Evolutionary conservation across 2,797 vertebrate genomes (phyloP), one percentile per base, ranked within the genome.

Genomic region (Mus minutoides): DNA sequence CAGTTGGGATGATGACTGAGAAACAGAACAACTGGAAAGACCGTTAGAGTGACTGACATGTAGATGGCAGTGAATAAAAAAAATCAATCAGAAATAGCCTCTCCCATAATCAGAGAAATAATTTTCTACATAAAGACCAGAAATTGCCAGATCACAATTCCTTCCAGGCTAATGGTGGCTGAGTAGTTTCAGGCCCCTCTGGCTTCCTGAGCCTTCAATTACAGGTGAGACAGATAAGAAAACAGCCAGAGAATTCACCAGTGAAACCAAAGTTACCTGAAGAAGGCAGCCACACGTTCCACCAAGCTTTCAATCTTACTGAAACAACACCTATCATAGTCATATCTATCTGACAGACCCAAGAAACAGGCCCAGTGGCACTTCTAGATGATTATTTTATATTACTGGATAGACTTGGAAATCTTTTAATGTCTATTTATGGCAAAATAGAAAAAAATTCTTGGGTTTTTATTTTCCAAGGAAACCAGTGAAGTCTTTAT

Each of bases 361-460:
- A 60, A 73, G 64, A 40, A 19, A 49, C 69, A 79, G 84, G 40
- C 78, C 58, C 88, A 54, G 9, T 56, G 67, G 85, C 31, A 71
- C 43, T 64, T 60, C 64, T 46, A 64, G 40, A 84, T 31, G 31
- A 40, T 37, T 86, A 49, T 34, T 89, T 93, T 77, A 10, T 84
- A 58, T 86, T 94, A 94, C 12, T 78, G 60, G 54, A 64, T 40
- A 26, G 43, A 73, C 46, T 94, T 52, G 64, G 76, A 94, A 92
- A 92, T 84, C 2, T 92, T 88, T 78, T 79, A 52, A 60, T 78
- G 34, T 67, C 76, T 73, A 34, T 34, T 92, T 80, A 77, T 24
- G 67, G 17, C 29, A 94, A 86, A 94, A 80, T 14, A 80, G 40
- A 91, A 46, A 67, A 67, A 67, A 80, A 54, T 37, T 58, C 34